Base-by-base conservation (phyloP, 1,140 invertebrate species). In the Dryas iulia region DNA sequence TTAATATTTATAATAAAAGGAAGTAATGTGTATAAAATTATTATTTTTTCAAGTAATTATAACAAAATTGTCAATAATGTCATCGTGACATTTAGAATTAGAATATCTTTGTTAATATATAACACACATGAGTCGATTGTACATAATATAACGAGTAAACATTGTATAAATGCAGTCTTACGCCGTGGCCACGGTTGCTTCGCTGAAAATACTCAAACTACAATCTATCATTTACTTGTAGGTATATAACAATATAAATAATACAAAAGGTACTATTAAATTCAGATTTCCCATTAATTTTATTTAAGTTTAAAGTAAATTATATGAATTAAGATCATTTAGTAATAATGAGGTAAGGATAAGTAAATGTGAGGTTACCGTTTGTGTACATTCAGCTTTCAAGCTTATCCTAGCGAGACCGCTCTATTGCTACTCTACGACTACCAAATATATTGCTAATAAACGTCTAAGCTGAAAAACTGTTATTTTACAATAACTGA, bases 101-200 rank as follows among this genome's bases (percentile, higher is more conserved):
- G 39, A 47, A 47, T 21, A 47, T 14, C 14, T 47, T 21, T 18
- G 1, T 4, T 39, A 39, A 39, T n/a, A 39, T 47, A 47, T 2
- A 21, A 47, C 39, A 47, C 7, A 28, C 58, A 67, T 60, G 47
- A 54, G 58, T 60, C 58, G 65, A 67, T 58, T 67, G 2, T 18
- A 47, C 8, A 21, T 47, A 59, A 67, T 68, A 73, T 76, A 86
- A 88, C 79, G 79, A 86, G 73, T 88, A 88, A 79, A 82, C 79
- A 84, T 80, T 79, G 72, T 86, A 77, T 62, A 84, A 84, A 81
- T 69, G 83, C 87, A 89, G 87, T 89, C 87, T 89, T 89, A 81
- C 79, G 76, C 82, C 79, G 77, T 79, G 79, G 76, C 68, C 77
- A 77, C 79, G 69, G 75, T 73, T 79, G 58, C 63, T 74, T 71